Evolutionary conservation across 2,797 vertebrate genomes (phyloP).

Genomic region (Apogon hyalosoma): DNA sequence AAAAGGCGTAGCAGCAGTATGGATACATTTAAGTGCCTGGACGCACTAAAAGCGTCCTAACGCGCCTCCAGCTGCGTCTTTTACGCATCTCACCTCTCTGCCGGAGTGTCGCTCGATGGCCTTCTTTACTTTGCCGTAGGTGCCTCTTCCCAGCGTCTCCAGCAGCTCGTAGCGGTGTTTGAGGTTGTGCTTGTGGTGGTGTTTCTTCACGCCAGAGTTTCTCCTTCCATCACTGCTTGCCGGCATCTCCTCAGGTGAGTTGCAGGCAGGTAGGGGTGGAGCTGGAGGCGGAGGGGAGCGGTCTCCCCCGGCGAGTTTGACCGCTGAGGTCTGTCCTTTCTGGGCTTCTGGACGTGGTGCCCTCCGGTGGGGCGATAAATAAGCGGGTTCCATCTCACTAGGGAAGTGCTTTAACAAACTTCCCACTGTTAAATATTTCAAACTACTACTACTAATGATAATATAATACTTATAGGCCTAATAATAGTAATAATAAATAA

Average conservation of each 20-base stretch:
- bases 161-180: slow-evolving; percentile 98
- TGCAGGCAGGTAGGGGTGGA: slow-evolving; percentile 47
- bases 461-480: slow-evolving; percentile 82
- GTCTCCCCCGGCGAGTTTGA: slow-evolving; percentile 59
- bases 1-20: too few species aligned
- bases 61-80: too few species aligned
- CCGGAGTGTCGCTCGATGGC: slow-evolving; percentile 96
- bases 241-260: slow-evolving; percentile 63
- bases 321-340: slow-evolving; percentile 54
- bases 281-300: slow-evolving; percentile 53
- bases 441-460: slow-evolving; percentile 72
- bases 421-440: slow-evolving; percentile 75
- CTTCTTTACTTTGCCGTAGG: slow-evolving; percentile 98
- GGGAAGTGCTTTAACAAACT: slow-evolving; percentile 55
- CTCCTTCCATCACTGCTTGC: slow-evolving; percentile 77
- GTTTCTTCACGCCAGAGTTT: slow-evolving; percentile 93
- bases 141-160: slow-evolving; percentile 96
- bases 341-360: slow-evolving; percentile 62
- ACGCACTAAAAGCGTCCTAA: too few species aligned
- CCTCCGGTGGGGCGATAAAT: slow-evolving; percentile 76
- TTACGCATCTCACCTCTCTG: slow-evolving; percentile 90
- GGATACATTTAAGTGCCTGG: too few species aligned
- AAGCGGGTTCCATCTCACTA: slow-evolving; percentile 81
- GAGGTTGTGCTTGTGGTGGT: slow-evolving; percentile 98
- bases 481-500: slow-evolving; percentile 86